Conservation (phyloP, 2,797 vertebrate species). For the Myotis myotis region DNA sequence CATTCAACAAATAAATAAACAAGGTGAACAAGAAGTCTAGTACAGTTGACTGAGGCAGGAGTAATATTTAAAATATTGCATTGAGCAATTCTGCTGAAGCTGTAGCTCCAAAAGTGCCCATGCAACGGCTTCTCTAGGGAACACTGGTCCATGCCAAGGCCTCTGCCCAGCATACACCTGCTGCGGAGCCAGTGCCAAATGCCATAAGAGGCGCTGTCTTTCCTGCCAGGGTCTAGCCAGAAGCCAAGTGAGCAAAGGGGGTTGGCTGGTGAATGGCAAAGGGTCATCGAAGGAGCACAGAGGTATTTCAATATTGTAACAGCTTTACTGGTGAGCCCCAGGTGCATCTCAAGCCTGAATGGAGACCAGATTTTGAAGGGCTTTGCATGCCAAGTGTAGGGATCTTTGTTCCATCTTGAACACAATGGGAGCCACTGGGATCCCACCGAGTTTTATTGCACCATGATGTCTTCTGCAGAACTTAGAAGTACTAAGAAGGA, state of each 20-base stretch:
- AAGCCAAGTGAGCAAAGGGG: not conserved
- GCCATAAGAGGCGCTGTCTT: rapidly evolving
- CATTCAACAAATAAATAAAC: not conserved
- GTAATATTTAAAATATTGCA: not conserved
- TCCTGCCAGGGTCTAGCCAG: not conserved
- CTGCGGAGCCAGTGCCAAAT: not conserved
- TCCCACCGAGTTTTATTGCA: too few relatives aligned
- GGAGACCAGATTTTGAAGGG: not conserved
- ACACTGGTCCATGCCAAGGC: not conserved
- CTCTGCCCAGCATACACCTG: not conserved
- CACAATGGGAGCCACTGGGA: not conserved
- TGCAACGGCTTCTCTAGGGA: not conserved
- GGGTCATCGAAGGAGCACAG: not conserved
- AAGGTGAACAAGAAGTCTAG: not conserved
- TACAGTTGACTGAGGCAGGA: not conserved
- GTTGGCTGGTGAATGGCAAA: not conserved
- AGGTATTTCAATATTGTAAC: not conserved
- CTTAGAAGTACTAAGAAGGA: not conserved
- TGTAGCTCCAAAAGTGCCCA: not conserved
- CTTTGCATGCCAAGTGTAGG: not conserved
- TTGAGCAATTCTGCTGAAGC: not conserved
- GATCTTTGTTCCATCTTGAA: not conserved
- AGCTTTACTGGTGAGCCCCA: not conserved
- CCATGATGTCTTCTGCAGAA: too few relatives aligned
- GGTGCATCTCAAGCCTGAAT: not conserved